phyloP scores from a whole-genome alignment of 2,113 vertebrate genomes.

The Pituophis catenifer region DNA sequence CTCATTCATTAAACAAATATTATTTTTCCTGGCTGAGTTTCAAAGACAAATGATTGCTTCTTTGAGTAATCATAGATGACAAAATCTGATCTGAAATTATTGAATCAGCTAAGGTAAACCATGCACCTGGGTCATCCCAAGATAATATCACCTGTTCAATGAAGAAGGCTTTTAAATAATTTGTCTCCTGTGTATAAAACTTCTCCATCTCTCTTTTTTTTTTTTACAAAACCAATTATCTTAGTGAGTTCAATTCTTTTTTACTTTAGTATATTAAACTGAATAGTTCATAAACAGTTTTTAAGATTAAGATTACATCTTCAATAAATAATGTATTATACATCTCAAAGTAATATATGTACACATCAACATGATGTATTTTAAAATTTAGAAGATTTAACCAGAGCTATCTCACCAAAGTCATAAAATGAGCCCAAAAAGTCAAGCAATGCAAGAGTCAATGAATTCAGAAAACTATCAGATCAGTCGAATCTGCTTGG shows the following conservation, averaged over 20 bases:
- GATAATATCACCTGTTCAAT: not conserved
- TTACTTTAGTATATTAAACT: not conserved
- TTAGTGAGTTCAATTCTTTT: not conserved
- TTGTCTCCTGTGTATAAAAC: not conserved
- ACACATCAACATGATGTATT: not conserved
- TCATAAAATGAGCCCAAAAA: not conserved
- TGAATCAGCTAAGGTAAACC: not conserved
- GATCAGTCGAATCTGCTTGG: not conserved
- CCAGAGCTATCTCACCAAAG: not conserved
- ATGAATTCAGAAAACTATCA: not conserved
- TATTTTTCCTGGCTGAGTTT: not conserved
- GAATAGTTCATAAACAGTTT: not conserved
- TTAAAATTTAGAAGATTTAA: not conserved
- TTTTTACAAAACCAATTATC: not conserved
- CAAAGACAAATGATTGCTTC: not conserved
- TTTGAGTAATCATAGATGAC: not conserved
- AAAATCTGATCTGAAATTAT: constrained; percentile 11
- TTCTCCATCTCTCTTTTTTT: not conserved
- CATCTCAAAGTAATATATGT: not conserved
- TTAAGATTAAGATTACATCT: not conserved
- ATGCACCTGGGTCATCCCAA: not conserved
- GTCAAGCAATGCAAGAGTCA: not conserved
- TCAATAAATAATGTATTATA: not conserved
- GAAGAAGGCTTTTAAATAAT: not conserved
- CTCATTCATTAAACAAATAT: not conserved